These are phyloP conservation scores for Rana temporaria DNA, from an alignment of 2,113 vertebrate species.

Conservation along the genomic window DNA sequence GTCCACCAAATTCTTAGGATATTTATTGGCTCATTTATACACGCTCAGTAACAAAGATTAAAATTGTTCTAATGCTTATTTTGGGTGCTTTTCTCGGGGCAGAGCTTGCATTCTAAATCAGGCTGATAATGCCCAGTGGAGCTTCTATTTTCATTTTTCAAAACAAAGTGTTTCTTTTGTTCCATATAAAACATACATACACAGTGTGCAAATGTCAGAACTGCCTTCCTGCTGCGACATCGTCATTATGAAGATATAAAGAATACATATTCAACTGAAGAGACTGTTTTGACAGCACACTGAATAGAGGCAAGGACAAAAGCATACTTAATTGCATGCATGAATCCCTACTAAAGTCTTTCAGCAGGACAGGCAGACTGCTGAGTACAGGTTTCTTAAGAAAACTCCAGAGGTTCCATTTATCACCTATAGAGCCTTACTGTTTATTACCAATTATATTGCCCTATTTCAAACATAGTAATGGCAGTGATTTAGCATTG, in stretches of 20 bases:
- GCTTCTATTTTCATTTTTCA: neutral
- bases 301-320: slow-evolving; percentile 23
- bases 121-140: neutral
- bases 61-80: neutral
- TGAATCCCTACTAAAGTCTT: slow-evolving; percentile 12
- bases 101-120: neutral
- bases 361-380: slow-evolving; percentile 16
- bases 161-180: neutral
- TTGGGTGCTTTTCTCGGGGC: neutral
- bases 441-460: slow-evolving; percentile 7
- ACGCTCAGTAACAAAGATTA: neutral
- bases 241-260: slow-evolving; percentile 17
- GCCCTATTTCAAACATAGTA: neutral
- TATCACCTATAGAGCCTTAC: slow-evolving; percentile 13
- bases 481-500: neutral
- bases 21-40: neutral
- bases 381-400: slow-evolving; percentile 18
- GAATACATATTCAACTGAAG: slow-evolving; percentile 9
- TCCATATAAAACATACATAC: neutral
- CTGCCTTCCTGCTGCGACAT: neutral
- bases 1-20: neutral
- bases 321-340: slow-evolving; percentile 14
- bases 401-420: slow-evolving; percentile 26
- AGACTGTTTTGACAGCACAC: slow-evolving; percentile 28
- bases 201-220: neutral